Percentiles rank a stretch among this genome's conserved stretches.
phyloP scores from a whole-genome alignment of 2,113 vertebrate genomes.

The Neotoma lepida region DNA sequence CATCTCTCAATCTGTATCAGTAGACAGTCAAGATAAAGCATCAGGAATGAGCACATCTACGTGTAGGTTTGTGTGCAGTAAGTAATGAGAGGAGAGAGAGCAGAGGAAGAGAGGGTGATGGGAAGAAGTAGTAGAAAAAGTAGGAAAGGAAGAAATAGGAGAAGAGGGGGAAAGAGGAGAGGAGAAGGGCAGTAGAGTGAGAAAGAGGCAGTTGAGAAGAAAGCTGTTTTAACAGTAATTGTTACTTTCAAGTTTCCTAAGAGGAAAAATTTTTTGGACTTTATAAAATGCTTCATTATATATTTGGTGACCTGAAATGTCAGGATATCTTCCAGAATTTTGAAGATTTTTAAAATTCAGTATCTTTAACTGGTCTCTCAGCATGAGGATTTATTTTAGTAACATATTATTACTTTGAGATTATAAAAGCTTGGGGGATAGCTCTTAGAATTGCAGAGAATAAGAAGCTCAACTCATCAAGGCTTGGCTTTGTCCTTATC shows the following conservation, averaged over 20 bases:
- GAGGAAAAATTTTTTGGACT: not conserved
- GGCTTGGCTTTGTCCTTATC: constrained; percentile 56
- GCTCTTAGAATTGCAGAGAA: constrained; percentile 1
- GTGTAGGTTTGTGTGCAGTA: not conserved
- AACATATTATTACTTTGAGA: constrained; percentile 9
- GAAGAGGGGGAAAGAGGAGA: too few species aligned
- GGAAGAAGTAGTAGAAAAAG: too few species aligned
- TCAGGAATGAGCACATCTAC: not conserved
- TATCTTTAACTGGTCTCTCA: not conserved
- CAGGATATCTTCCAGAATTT: not conserved
- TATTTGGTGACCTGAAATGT: not conserved
- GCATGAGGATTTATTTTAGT: constrained; percentile 11
- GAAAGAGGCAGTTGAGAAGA: too few species aligned
- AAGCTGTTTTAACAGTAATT: not conserved
- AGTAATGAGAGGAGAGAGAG: not conserved
- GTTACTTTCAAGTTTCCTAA: not conserved
- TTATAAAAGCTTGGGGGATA: constrained; percentile 47
- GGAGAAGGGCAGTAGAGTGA: not conserved
- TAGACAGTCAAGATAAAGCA: not conserved
- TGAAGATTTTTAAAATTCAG: not conserved
- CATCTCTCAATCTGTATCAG: not conserved
- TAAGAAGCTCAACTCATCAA: constrained; percentile 15
- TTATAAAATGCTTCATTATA: not conserved
- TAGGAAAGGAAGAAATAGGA: too few species aligned
- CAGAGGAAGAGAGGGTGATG: not conserved